These are phyloP conservation scores for Coenonympha arcania DNA, from an alignment of 2,888 invertebrate genomes.

Conservation along the genomic window DNA sequence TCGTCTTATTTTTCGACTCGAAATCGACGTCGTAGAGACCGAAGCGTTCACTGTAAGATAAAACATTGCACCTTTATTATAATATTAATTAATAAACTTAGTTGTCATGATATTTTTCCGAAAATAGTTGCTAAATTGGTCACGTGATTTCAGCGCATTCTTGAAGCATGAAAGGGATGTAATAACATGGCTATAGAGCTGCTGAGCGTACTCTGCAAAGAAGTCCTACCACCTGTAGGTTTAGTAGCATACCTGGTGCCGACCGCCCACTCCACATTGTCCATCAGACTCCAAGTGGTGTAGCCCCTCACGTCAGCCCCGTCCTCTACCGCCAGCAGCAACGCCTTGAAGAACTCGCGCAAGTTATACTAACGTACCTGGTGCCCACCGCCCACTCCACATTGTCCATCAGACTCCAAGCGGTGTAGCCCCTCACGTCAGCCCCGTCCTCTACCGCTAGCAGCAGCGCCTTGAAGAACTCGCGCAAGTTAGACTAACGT, in stretches of 20 bases:
- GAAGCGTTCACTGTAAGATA: slow-evolving; percentile 69
- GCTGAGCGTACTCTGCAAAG: too few species aligned
- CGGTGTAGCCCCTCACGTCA: slow-evolving; percentile 69
- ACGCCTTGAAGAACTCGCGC: slow-evolving; percentile 50
- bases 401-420: slow-evolving; percentile 80
- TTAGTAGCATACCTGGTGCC: slow-evolving; percentile 68
- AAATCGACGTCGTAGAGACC: slow-evolving; percentile 82
- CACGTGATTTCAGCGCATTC: too few species aligned
- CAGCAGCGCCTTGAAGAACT: slow-evolving; percentile 60
- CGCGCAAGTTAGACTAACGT: slow-evolving; percentile 39
- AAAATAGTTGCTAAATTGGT: too few species aligned
- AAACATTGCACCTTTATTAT: too few species aligned
- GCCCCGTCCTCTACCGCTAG: slow-evolving; percentile 69
- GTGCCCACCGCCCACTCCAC: slow-evolving; percentile 78
- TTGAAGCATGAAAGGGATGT: too few species aligned
- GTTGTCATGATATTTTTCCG: too few species aligned
- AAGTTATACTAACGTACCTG: slow-evolving; percentile 40
- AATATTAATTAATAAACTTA: too few species aligned
- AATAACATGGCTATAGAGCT: too few species aligned
- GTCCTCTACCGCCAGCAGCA: slow-evolving; percentile 67
- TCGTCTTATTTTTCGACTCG: slow-evolving; percentile 69
- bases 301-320: slow-evolving; percentile 70
- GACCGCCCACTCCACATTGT: slow-evolving; percentile 78
- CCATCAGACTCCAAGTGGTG: slow-evolving; percentile 78
- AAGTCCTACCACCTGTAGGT: too few species aligned